Evolutionary conservation across 2,797 vertebrate species (phyloP).

Genomic region (Ciconia nigra): DNA sequence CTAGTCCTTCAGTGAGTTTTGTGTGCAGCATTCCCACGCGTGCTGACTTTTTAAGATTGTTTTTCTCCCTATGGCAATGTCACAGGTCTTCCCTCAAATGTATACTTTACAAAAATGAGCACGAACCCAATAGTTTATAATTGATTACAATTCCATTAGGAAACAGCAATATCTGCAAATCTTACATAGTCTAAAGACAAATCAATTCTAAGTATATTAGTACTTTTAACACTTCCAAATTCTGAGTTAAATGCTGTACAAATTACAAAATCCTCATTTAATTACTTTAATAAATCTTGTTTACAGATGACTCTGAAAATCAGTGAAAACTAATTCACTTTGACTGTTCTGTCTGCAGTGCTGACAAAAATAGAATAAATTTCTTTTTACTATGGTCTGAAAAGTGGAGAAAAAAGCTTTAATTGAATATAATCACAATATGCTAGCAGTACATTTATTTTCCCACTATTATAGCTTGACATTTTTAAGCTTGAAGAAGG

Average conservation of each 20-base stretch:
- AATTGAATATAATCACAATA: slow-evolving; percentile 58
- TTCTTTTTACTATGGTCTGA: slow-evolving; percentile 50
- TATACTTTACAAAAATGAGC: not conserved
- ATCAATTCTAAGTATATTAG: slow-evolving; percentile 68
- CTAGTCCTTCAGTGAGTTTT: not conserved
- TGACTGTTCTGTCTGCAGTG: slow-evolving; percentile 57
- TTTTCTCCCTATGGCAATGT: not conserved
- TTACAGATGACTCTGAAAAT: slow-evolving; percentile 74
- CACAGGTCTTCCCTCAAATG: not conserved
- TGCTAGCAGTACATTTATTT: slow-evolving; percentile 28
- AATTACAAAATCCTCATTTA: slow-evolving; percentile 75
- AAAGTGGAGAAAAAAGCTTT: slow-evolving; percentile 38
- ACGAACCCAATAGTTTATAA: not conserved
- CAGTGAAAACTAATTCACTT: slow-evolving; percentile 69
- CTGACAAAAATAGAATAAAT: slow-evolving; percentile 67
- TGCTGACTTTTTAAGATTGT: not conserved
- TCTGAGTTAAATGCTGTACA: slow-evolving; percentile 68
- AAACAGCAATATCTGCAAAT: slow-evolving; percentile 5
- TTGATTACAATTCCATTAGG: slow-evolving; percentile 30
- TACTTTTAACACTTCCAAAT: slow-evolving; percentile 69
- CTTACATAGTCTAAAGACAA: slow-evolving; percentile 38
- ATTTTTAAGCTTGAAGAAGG: slow-evolving; percentile 42
- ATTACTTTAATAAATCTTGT: slow-evolving; percentile 78
- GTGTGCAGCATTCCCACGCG: fast-evolving
- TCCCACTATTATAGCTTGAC: slow-evolving; percentile 19